phyloP scores from a whole-genome alignment of 2,888 invertebrate genomes.

The Cantharis lateralis region DNA sequence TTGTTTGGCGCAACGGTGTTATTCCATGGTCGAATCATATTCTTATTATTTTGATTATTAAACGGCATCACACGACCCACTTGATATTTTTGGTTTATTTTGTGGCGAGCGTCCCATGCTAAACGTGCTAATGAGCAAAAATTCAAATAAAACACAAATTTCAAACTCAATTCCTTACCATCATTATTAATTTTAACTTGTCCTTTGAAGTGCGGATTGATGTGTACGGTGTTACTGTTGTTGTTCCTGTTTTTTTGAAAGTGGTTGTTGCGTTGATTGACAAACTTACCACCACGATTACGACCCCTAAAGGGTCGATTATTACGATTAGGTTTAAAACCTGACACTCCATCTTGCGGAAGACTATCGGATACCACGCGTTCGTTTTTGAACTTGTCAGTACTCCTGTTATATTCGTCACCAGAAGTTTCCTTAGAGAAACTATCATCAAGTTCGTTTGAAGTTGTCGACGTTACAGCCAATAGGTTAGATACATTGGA shows the following conservation, averaged over 20 bases:
- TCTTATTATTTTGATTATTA: conserved; percentile 3
- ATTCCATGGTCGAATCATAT: conserved; percentile 32
- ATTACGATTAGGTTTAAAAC: not conserved
- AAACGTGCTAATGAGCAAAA: conserved; percentile 35
- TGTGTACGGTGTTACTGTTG: conserved; percentile 63
- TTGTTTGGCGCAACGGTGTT: conserved; percentile 8
- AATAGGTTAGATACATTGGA: conserved; percentile 4
- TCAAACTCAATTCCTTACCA: conserved; percentile 50
- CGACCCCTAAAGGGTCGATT: conserved; percentile 5
- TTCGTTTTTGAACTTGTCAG: conserved; percentile 39
- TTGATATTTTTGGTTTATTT: conserved; percentile 14
- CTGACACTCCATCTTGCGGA: conserved; percentile 22
- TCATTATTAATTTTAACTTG: conserved; percentile 61
- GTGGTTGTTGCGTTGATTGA: conserved; percentile 8
- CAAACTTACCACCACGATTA: conserved; percentile 6
- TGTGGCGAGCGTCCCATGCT: conserved; percentile 35
- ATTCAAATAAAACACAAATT: conserved; percentile 3
- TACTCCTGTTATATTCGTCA: conserved; percentile 32
- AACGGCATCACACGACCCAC: conserved; percentile 7
- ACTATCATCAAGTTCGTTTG: conserved; percentile 5
- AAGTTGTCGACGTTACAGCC: conserved; percentile 15
- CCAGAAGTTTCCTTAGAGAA: conserved; percentile 28
- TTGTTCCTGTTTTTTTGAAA: not conserved
- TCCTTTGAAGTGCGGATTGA: conserved; percentile 71
- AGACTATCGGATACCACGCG: conserved; percentile 18